phyloP scores from a whole-genome alignment of 2,888 invertebrate species.

The Rosalia funebris region DNA sequence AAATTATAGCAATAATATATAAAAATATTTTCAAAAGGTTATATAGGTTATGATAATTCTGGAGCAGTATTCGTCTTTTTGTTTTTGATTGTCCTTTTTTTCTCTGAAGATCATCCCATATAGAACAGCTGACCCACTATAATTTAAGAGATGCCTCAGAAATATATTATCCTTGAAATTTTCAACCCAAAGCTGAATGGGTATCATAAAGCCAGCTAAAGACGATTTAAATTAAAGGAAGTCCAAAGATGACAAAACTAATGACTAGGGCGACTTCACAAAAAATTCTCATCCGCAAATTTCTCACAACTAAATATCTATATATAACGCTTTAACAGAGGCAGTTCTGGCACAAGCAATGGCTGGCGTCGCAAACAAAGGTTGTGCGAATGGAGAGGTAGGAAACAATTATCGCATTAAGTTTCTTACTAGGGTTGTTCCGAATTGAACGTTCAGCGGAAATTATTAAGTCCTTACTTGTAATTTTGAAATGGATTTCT shows the following conservation, averaged over 20 bases:
- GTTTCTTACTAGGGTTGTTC: neutral
- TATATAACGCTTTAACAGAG: slow-evolving; percentile 3
- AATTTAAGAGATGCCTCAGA: no score
- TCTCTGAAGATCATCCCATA: no score
- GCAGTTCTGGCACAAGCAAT: slow-evolving; percentile 7
- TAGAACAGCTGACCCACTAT: no score
- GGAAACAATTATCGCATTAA: neutral
- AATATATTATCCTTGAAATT: no score
- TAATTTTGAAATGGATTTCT: no score
- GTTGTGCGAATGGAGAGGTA: neutral
- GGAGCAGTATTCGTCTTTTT: no score
- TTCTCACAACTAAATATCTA: slow-evolving; percentile 4
- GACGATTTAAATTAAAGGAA: neutral
- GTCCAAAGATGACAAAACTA: slow-evolving; percentile 5
- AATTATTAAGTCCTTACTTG: neutral
- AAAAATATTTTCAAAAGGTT: no score
- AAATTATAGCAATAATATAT: no score
- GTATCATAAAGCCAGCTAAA: no score
- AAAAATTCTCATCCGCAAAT: slow-evolving; percentile 5
- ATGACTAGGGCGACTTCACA: neutral
- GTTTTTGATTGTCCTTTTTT: no score
- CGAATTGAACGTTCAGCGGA: neutral
- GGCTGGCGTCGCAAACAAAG: neutral
- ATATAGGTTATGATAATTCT: no score
- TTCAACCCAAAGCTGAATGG: no score